Evolutionary conservation across 2,113 vertebrate species (phyloP).

Genomic region (Calidris pygmaea): DNA sequence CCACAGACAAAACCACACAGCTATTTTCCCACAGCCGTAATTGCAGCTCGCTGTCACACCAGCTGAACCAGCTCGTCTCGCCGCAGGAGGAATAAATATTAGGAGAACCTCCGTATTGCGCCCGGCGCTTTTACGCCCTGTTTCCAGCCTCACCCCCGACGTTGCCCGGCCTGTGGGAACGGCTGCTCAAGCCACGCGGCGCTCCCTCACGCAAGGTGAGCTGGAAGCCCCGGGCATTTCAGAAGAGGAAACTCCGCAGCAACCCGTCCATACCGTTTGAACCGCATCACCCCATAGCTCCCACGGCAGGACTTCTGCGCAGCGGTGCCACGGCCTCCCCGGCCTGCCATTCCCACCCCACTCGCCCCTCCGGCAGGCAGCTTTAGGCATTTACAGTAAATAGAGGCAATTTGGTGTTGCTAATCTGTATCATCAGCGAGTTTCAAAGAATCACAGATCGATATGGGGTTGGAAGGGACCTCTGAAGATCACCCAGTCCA

Average conservation of each 20-base stretch:
- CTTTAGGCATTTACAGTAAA: background rate
- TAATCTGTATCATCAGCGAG: background rate
- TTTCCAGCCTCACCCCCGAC: background rate
- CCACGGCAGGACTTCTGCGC: background rate
- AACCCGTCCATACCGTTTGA: background rate
- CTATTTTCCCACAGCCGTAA: constrained; percentile 51
- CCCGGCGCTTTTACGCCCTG: background rate
- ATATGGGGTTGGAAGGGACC: too few species aligned
- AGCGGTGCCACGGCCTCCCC: background rate
- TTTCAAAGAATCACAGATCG: background rate
- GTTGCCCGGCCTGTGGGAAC: background rate
- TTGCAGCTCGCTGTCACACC: background rate
- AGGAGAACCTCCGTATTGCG: background rate
- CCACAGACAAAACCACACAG: constrained; percentile 52
- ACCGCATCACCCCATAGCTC: background rate
- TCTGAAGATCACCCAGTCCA: too few species aligned
- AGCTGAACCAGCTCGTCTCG: background rate
- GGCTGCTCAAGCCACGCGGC: background rate
- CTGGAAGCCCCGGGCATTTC: background rate
- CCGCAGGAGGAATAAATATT: background rate
- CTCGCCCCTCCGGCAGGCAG: background rate
- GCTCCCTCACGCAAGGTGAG: background rate
- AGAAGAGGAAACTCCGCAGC: background rate
- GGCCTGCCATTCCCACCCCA: background rate
- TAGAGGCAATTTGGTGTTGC: background rate